Base-by-base conservation (phyloP, 2,888 invertebrate species). In the Epinotia demarniana region DNA sequence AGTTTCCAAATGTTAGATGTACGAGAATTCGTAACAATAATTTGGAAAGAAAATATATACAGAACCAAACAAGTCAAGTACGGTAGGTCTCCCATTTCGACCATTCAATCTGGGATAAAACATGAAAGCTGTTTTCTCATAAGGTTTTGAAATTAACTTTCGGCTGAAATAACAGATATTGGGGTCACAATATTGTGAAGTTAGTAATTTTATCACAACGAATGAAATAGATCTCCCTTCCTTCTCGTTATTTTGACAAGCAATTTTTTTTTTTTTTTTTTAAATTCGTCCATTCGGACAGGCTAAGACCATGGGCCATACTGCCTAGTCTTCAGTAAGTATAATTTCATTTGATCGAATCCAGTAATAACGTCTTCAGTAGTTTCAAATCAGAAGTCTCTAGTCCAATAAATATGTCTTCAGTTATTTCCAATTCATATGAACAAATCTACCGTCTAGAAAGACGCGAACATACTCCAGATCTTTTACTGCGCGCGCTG, bases 1-100 rank as follows among this genome's bases (percentile, higher is more conserved):
- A 98, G 92, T 91, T 96, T 96, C 98, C 98, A 98, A 86, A 97
- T 95, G 82, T 96, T 96, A 72, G 97, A 97, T 19, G 97, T 97
- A 81, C 97, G 95, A 55, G 98, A 97, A 92, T 97, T 98, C 80
- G 96, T 97, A 75, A 90, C 89, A 83, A 96, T 95, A 84, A 96
- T 95, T 92, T 96, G 96, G 87, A 96, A 95, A 80, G 96, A 96
- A 88, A 97, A 95, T 86, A 96, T 95, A 88, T 96, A 96, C 84
- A 96, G 90, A 85, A 96, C 95, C 90, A 96, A 94, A 93, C 95
- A 95, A 85, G 93, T 94, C 86, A 95, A 88, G 89, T 95, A 95
- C 86, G 95, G 94, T 82, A 93, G 93, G 83, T 95, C 94, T 89
- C 94, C 92, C 94, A 94, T 95, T 90, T 91, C 94, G 86, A 81